Conservation (phyloP, 2,888 invertebrate genomes). For the Drosophila cognata region DNA sequence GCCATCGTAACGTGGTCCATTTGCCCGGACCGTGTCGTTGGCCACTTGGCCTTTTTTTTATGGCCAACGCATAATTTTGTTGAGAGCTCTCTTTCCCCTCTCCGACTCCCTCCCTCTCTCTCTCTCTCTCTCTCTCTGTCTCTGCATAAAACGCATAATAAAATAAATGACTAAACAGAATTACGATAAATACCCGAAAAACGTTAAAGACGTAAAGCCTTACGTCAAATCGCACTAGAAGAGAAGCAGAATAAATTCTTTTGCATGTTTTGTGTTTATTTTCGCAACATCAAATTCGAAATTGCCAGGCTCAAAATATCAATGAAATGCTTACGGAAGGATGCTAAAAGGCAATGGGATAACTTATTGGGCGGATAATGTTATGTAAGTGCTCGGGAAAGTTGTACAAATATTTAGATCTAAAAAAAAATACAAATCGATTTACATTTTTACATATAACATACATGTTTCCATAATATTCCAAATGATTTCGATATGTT, state of each 20-base stretch:
- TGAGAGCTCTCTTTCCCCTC: constrained; percentile 50
- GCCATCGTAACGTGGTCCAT: constrained; percentile 36
- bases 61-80: constrained; percentile 75
- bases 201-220: neutral
- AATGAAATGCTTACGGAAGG: constrained; percentile 13
- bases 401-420: neutral
- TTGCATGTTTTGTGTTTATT: constrained; percentile 28
- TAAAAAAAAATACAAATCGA: neutral
- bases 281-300: constrained; percentile 12
- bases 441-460: neutral
- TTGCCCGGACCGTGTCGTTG: constrained; percentile 36
- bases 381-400: neutral
- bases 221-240: constrained; percentile 6
- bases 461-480: neutral
- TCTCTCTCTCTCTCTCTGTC: neutral
- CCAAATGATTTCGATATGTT: neutral
- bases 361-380: neutral
- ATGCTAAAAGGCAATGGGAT: neutral
- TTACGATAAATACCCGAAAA: constrained; percentile 64
- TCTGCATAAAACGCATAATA: constrained; percentile 72
- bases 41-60: constrained; percentile 64
- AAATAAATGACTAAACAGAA: constrained; percentile 80
- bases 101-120: too few relatives aligned
- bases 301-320: constrained; percentile 23
- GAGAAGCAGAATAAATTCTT: constrained; percentile 1